Base-by-base conservation (phyloP, 2,888 invertebrate species). In the Phragmatobia fuliginosa region DNA sequence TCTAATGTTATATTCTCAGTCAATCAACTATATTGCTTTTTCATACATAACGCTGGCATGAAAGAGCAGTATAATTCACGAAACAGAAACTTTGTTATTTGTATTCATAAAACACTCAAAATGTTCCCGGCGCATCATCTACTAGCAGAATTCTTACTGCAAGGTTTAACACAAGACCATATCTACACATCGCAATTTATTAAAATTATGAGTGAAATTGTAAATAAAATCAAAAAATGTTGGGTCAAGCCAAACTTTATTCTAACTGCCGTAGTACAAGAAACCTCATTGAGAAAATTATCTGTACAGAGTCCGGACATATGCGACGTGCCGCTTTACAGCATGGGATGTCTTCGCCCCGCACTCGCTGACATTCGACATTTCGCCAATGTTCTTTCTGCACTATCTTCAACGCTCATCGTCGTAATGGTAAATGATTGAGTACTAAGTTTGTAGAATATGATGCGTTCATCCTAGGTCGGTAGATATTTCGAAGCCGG, bases 391-490 rank as follows among this genome's bases (percentile, higher is more conserved):
- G 87, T 92, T 0, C 77, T 91, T 31, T 83, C 90, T 0, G 84
- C 89, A 7, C 87, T 94, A n/a, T 84, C 90, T 25, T 87, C 89
- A 5, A 88, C 90, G 41, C 86, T 93, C 59, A 84, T 94, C 66
- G 74, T 92, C n/a, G 87, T 93, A 61, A 82, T 93, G 92, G 94
- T 94, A 82, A 84, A 21, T 49, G 21, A 4, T 38, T 49, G 25
- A 14, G 2, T 25, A 11, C 25, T 52, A 52, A 52, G 11, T 8
- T 49, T n/a, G 8, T 52, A 52, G 25, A 25, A 3, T 11, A 25
- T 25, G 25, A 25, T 25, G 14, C 25, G 10, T n/a, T 11, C 3
- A 25, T 49, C 49, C 10, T 49, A 4, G 10, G 10, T 49, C 21
- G 45, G 45, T 21, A 11, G 10, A 3, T 10, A n/a, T 49, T 49